phyloP scores from a whole-genome alignment of 2,797 vertebrate genomes.

The Danio tinwini region DNA sequence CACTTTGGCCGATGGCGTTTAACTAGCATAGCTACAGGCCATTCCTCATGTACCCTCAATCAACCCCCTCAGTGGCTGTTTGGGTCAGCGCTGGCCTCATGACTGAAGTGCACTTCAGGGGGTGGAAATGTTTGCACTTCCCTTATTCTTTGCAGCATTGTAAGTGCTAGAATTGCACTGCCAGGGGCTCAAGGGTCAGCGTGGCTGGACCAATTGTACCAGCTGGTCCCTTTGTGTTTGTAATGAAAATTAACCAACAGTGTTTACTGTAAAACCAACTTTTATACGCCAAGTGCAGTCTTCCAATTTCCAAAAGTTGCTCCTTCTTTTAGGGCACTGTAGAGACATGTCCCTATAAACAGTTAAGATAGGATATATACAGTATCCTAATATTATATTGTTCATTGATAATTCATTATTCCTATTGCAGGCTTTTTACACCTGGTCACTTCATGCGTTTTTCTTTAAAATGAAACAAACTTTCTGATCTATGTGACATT shows the following conservation, averaged over 20 bases:
- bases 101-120: slow-evolving; percentile 48
- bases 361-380: background rate
- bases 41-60: slow-evolving; percentile 43
- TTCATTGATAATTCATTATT: too few relatives aligned
- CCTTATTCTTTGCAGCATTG: slow-evolving; percentile 25
- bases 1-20: slow-evolving; percentile 37
- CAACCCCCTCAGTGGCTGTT: slow-evolving; percentile 48
- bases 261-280: slow-evolving; percentile 63
- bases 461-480: too few relatives aligned
- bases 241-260: slow-evolving; percentile 65
- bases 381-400: background rate
- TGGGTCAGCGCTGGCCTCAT: slow-evolving; percentile 45
- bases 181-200: slow-evolving; percentile 48
- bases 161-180: slow-evolving; percentile 38
- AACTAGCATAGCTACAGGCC: slow-evolving; percentile 50
- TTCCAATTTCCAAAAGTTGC: slow-evolving; percentile 4
- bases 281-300: slow-evolving; percentile 29
- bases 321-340: background rate
- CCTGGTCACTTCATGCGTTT: too few relatives aligned
- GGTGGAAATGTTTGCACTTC: slow-evolving; percentile 46
- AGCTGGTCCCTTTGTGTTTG: slow-evolving; percentile 70
- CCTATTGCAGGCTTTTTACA: too few relatives aligned
- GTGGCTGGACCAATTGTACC: slow-evolving; percentile 54
- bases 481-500: too few relatives aligned
- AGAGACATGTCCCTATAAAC: slow-evolving; percentile 1